Conservation (phyloP, 2,797 vertebrate species). For the Lemur catta region DNA sequence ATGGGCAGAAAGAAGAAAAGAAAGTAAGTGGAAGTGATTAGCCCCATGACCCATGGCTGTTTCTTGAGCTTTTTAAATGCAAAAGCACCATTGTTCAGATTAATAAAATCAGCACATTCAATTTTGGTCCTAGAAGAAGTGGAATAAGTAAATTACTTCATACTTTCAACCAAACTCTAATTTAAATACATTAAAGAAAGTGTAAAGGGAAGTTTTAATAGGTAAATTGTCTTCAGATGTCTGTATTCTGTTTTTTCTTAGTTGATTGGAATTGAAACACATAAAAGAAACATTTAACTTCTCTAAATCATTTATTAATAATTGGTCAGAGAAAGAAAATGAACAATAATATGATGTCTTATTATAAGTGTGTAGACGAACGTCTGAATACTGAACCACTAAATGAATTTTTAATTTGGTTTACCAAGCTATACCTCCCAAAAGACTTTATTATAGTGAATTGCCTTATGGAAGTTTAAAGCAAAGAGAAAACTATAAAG, state of each 20-base stretch:
- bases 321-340: conserved; percentile 75
- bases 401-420: conserved; percentile 43
- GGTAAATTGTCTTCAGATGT: conserved; percentile 42
- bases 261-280: not conserved
- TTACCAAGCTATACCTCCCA: not conserved
- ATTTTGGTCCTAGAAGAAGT: conserved; percentile 70
- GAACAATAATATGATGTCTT: conserved; percentile 63
- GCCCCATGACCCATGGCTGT: conserved; percentile 61
- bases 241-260: conserved; percentile 28
- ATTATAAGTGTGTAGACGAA: conserved; percentile 69
- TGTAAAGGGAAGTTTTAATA: conserved; percentile 53
- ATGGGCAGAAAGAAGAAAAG: conserved; percentile 69
- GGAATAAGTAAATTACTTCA: conserved; percentile 50
- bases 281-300: conserved; percentile 53
- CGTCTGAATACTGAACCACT: conserved; percentile 61
- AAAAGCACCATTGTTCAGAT: conserved; percentile 69
- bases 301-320: conserved; percentile 63
- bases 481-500: not conserved
- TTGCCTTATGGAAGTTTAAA: not conserved
- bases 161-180: conserved; percentile 31
- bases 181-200: conserved; percentile 14
- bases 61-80: conserved; percentile 73
- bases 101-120: conserved; percentile 80
- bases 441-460: not conserved
- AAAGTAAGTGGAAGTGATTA: conserved; percentile 79